These are phyloP conservation scores for Syngnathus acus DNA, from an alignment of 2,797 vertebrate genomes.

Conservation along the genomic window DNA sequence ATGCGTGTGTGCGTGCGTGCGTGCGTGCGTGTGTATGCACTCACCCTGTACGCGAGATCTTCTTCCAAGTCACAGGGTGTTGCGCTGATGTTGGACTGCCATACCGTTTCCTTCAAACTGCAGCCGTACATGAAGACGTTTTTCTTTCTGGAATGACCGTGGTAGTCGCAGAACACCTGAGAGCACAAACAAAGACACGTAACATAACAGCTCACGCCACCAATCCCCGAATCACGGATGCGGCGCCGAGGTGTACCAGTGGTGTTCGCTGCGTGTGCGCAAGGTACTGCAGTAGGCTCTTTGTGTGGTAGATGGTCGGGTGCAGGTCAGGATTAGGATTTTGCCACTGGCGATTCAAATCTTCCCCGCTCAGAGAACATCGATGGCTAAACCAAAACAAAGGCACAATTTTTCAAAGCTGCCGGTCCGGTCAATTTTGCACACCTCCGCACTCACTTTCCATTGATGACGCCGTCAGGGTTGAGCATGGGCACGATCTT, in stretches of 20 bases:
- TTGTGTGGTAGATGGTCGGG: slow-evolving; percentile 96
- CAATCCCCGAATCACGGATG: slow-evolving; percentile 9
- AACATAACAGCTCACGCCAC: background rate
- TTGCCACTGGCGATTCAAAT: slow-evolving; percentile 98
- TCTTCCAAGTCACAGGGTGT: slow-evolving; percentile 81
- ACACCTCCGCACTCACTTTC: slow-evolving; percentile 74
- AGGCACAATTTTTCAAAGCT: background rate
- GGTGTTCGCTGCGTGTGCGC: slow-evolving; percentile 86
- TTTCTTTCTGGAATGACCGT: slow-evolving; percentile 98
- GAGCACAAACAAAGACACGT: background rate
- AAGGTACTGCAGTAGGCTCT: slow-evolving; percentile 93
- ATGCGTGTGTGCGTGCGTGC: slow-evolving; percentile 4
- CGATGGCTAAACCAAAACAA: slow-evolving; percentile 74
- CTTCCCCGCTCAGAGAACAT: slow-evolving; percentile 97
- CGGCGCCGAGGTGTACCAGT: slow-evolving; percentile 73
- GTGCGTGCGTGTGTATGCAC: background rate
- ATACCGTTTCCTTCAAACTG: slow-evolving; percentile 94
- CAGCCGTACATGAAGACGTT: slow-evolving; percentile 99
- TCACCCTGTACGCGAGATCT: slow-evolving; percentile 82
- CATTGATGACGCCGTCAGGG: slow-evolving; percentile 96
- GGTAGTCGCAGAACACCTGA: slow-evolving; percentile 98
- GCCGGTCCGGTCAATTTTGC: background rate
- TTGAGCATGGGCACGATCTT: slow-evolving; percentile 99
- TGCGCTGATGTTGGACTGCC: slow-evolving; percentile 80
- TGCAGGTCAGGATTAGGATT: slow-evolving; percentile 89